Evolutionary conservation across 2,797 vertebrate species (phyloP), one percentile per base, ranked within the genome.

Genomic region (Sphaeramia orbicularis): DNA sequence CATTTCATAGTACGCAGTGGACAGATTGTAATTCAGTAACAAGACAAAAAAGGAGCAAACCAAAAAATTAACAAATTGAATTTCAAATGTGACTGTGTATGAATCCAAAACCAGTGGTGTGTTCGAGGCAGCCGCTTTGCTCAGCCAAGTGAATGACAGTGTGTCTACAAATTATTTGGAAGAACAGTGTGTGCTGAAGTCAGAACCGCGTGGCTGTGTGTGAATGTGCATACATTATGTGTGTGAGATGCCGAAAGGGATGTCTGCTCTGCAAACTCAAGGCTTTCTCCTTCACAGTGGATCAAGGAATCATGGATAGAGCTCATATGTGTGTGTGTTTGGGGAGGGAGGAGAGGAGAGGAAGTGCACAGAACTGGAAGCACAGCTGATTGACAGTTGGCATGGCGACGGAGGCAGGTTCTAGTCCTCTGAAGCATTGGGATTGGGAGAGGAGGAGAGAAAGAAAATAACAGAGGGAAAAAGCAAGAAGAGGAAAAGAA

Each of bases 361-460:
- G 24, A 27, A 27, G 78, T 78, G 86, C 82, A 85, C 77, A 74
- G 78, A 91, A 86, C 91, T 78, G 47, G 90, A 89, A 92, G 86
- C 78, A 89, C 88, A 89, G 88, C 82, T 86, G 90, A 90, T 57
- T 81, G 81, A 84, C 86, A 89, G 85, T 85, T 73, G 63, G 69
- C 82, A 76, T 83, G 84, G 77, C 56, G 74, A 84, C 65, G 83
- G 73, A 90, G 80, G 84, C 55, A 38, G 86, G 86, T 21, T 91
- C 89, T 93, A 93, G 85, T 91, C 90, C 87, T 93, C 92, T 93
- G 92, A 91, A 86, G 86, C 71, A 7, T 66, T 35, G 74, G 53
- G 64, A 76, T 74, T 16, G 21, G 59, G 61, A 37, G 37, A 40
- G 8, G 56, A 35, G 58, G 53, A 54, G 32, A 57, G n/a, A 63